Percentiles rank a stretch among this genome's conserved stretches.
Evolutionary conservation across 2,113 vertebrate species (phyloP).

Genomic region (Psephotus haematonotus): DNA sequence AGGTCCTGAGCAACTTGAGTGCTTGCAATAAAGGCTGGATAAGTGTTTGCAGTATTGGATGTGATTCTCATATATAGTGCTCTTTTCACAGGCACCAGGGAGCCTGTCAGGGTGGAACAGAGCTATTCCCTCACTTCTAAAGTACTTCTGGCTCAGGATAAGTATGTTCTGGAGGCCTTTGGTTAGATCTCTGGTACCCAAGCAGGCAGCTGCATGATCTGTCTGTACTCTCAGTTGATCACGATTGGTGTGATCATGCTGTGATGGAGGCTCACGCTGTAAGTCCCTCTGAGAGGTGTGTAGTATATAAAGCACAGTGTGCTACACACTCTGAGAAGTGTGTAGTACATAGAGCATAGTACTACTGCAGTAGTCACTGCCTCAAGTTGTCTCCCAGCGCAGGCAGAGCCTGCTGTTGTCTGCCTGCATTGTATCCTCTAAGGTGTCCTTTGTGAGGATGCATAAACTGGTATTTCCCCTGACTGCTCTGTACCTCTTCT

Average conservation of each 20-base stretch:
- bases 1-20: neutral
- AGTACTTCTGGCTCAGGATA: neutral
- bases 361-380: neutral
- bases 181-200: neutral
- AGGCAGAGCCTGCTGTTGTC: no score
- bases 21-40: neutral
- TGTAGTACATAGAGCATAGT: neutral
- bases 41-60: neutral
- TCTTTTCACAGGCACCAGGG: neutral
- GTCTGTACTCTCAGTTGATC: neutral
- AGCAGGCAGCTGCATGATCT: neutral
- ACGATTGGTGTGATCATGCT: fast-evolving
- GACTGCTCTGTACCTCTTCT: neutral
- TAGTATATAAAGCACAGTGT: neutral
- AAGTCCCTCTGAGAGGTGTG: neutral
- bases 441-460: neutral
- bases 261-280: neutral
- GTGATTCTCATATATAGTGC: neutral
- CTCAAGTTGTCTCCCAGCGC: neutral
- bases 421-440: neutral
- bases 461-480: neutral
- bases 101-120: neutral
- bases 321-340: neutral
- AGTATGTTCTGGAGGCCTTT: neutral
- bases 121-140: neutral